phyloP scores from a whole-genome alignment of 92 coral and sea anemone species.

The Zoanthus gigantus region DNA sequence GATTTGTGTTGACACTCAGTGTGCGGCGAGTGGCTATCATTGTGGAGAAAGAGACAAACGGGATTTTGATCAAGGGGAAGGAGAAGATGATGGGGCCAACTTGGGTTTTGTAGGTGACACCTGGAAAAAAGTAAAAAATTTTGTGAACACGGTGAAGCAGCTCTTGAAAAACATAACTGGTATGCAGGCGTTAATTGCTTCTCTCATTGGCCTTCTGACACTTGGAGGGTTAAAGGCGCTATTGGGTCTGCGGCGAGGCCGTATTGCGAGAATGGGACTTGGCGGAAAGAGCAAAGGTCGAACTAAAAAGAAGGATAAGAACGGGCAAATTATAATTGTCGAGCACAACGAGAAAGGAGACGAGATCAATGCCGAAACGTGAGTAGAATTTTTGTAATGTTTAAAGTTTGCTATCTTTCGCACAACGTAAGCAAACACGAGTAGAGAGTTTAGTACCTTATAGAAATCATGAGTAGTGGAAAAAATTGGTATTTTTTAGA shows the following conservation, averaged over 20 bases:
- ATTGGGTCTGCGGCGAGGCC: slow-evolving; percentile 67
- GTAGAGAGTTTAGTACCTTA: neutral
- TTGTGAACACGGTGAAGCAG: slow-evolving; percentile 57
- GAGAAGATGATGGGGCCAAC: slow-evolving; percentile 77
- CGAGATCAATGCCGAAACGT: slow-evolving; percentile 87
- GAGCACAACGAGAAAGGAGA: slow-evolving; percentile 89
- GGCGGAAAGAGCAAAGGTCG: slow-evolving; percentile 71
- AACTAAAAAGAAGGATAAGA: slow-evolving; percentile 51
- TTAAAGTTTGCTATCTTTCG: too few species aligned
- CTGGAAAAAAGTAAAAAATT: slow-evolving; percentile 75
- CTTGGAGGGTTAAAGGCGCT: slow-evolving; percentile 78
- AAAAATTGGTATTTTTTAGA: too few species aligned
- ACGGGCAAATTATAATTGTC: slow-evolving; percentile 77
- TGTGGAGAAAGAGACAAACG: slow-evolving; percentile 82
- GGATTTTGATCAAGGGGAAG: slow-evolving; percentile 74
- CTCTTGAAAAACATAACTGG: slow-evolving; percentile 60
- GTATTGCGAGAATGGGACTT: slow-evolving; percentile 82
- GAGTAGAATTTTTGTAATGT: slow-evolving; percentile 40
- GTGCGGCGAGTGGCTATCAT: slow-evolving; percentile 78
- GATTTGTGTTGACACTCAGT: slow-evolving; percentile 44
- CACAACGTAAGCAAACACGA: neutral
- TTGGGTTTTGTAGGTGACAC: slow-evolving; percentile 67
- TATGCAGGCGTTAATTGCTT: slow-evolving; percentile 55
- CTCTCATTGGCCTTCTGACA: slow-evolving; percentile 59
- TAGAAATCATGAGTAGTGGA: neutral